Percentiles rank a stretch among this genome's conserved stretches.
Evolutionary conservation across 2,888 invertebrate species (phyloP).

Genomic region (Marronus borbonicus): DNA sequence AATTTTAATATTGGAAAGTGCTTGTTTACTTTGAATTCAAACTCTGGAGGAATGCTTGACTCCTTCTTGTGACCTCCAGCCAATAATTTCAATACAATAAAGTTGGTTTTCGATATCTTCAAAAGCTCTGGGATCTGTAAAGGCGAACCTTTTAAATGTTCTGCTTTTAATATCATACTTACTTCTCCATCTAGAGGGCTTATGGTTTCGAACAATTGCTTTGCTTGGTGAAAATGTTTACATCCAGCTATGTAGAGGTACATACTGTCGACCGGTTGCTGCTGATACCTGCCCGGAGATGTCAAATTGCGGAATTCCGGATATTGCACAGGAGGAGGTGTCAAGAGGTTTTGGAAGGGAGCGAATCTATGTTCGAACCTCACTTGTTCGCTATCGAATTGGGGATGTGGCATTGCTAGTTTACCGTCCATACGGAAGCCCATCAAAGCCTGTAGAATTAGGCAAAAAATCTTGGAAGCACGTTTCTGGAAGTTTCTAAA

Average conservation of each 20-base stretch:
- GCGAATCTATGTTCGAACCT: constrained; percentile 95
- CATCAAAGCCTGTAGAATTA: constrained; percentile 81
- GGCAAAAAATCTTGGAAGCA: neutral
- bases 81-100: constrained; percentile 92
- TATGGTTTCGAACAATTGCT: constrained; percentile 87
- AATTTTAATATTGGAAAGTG: constrained; percentile 93
- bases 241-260: constrained; percentile 87
- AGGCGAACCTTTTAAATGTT: constrained; percentile 55
- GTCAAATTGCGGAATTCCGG: constrained; percentile 91
- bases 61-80: constrained; percentile 95
- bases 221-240: constrained; percentile 93
- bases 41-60: constrained; percentile 87
- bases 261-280: constrained; percentile 71
- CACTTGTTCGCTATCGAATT: constrained; percentile 95
- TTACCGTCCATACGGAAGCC: constrained; percentile 92
- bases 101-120: constrained; percentile 95
- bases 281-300: constrained; percentile 74
- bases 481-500: neutral
- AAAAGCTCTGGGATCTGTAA: constrained; percentile 85
- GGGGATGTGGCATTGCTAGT: constrained; percentile 86
- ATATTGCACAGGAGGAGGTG: constrained; percentile 94
- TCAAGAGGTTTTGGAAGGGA: constrained; percentile 88
- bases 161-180: constrained; percentile 54
- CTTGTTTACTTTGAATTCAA: constrained; percentile 91
- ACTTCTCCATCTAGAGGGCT: constrained; percentile 87